A percentile compares a stretch with the other conserved stretches of the same genome.
phyloP scores from a whole-genome alignment of 2,113 vertebrate species.

The Vombatus ursinus region DNA sequence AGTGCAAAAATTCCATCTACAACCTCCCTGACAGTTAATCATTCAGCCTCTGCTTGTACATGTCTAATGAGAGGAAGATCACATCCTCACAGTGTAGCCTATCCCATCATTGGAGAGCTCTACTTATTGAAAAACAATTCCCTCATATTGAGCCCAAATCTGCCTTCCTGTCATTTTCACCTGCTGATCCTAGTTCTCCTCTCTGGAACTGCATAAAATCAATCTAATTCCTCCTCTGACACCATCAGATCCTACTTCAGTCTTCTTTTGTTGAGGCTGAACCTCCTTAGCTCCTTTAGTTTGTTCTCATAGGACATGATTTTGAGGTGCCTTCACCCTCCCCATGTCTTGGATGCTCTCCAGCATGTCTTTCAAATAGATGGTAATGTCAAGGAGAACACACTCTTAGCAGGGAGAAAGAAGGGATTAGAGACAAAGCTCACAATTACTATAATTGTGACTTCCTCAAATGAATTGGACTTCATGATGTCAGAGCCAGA shows the following conservation, averaged over 20 bases:
- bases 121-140: neutral
- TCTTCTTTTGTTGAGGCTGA: neutral
- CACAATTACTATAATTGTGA: constrained; percentile 49
- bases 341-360: neutral
- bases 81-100: neutral
- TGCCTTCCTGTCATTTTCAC: neutral
- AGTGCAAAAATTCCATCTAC: neutral
- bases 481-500: constrained; percentile 68
- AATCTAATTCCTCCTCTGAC: neutral
- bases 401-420: constrained; percentile 21
- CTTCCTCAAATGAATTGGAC: constrained; percentile 66
- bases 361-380: neutral
- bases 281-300: neutral
- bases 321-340: neutral
- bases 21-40: neutral
- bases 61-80: neutral
- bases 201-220: neutral
- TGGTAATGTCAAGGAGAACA: constrained; percentile 38
- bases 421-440: constrained; percentile 53
- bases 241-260: neutral
- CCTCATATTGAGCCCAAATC: neutral
- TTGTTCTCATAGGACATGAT: neutral
- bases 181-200: neutral
- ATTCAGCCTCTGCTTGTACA: neutral
- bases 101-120: neutral